Base-by-base conservation (phyloP, 2,888 invertebrate species). In the Seira sanloemensis region DNA sequence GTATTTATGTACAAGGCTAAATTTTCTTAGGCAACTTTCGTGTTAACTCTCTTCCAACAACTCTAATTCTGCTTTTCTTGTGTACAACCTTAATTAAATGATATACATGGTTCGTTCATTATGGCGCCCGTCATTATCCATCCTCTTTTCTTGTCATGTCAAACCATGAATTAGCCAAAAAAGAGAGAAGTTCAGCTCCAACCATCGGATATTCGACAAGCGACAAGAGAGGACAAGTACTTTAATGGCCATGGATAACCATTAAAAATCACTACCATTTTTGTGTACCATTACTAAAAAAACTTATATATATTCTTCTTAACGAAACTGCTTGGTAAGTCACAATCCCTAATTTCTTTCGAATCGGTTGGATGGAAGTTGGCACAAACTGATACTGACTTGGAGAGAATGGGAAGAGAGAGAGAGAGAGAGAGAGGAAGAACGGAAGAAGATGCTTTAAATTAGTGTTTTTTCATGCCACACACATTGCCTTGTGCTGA, bases 71-170 rank as follows among this genome's bases (percentile, higher is more conserved):
- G 21, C 21, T 21, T 62, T 62, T 7, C 21, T 62, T 62, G n/a
- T 5, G 62, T 62, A 21, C 21, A 9, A 76, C 46, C 67, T 66
- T 73, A 83, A 83, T 83, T 78, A 74, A 78, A 78, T 74, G 68
- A 78, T 73, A 27, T 66, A 37, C 69, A 62, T 37, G 78, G 78
- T 68, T 68, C 46, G 26, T 74, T 68, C 68, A 68, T 74, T 67
- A 74, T 46, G 54, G 27, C 54, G 50, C 68, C 74, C 65, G 46
- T 67, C 65, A 75, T 75, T 65, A 74, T 62, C 50, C 54, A 23
- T 73, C 73, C 25, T 23, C 19, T 18, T 50, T 27, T 27, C 67
- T 76, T 62, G 62, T 76, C 66, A 76, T 76, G 76, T 77, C 76
- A 77, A 54, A 80, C 68, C 80, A 50, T 80, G 80, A 67, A 62